Evolutionary conservation across 2,888 invertebrate species (phyloP).

Genomic region (Thysanoteuthis rhombus): DNA sequence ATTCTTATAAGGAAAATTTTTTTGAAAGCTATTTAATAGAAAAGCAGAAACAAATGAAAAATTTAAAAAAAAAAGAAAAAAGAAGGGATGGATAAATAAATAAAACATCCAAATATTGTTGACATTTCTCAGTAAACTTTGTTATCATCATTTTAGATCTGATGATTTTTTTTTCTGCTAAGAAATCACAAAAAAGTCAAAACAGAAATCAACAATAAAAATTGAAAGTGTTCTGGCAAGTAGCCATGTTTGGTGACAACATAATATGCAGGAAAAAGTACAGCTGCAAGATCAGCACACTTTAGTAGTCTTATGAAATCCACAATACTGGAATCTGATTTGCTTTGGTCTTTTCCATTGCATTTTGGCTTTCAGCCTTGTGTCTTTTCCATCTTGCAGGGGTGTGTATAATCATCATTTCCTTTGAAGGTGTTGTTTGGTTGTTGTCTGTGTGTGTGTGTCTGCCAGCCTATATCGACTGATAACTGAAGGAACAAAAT

Average conservation of each 20-base stretch:
- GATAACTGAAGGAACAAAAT: neutral
- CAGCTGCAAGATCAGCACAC: neutral
- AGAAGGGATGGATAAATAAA: neutral
- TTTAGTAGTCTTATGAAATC: neutral
- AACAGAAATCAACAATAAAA: neutral
- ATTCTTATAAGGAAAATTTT: neutral
- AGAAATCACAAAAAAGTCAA: neutral
- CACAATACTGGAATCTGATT: neutral
- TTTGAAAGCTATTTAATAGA: neutral
- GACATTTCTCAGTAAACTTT: neutral
- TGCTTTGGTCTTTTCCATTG: neutral
- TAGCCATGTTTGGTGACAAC: neutral
- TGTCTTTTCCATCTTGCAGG: neutral
- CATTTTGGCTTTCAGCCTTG: neutral
- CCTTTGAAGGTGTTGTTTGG: neutral
- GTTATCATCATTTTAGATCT: neutral
- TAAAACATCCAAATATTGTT: neutral
- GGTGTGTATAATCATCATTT: neutral
- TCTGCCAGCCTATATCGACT: neutral
- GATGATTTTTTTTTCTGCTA: neutral
- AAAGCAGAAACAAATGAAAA: neutral
- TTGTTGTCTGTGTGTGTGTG: neutral
- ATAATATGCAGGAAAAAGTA: neutral
- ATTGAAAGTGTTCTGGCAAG: neutral
- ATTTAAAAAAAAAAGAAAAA: neutral